Evolutionary conservation across 2,888 invertebrate genomes (phyloP).

Genomic region (Nipponacmea schrenckii): DNA sequence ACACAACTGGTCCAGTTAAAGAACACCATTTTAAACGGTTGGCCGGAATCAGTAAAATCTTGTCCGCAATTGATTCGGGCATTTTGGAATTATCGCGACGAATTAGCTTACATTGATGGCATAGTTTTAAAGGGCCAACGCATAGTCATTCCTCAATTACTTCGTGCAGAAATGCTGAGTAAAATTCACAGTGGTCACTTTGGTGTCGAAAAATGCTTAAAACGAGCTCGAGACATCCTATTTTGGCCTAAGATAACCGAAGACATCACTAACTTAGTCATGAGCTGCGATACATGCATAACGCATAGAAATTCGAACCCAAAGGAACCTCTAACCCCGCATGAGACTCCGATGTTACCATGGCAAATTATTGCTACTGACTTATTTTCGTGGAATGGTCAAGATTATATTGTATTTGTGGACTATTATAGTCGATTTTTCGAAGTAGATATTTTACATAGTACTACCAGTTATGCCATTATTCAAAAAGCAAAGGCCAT

Average conservation of each 20-base stretch:
- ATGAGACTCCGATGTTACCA: constrained; percentile 30
- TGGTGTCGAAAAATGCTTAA: constrained; percentile 17
- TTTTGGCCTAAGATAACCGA: constrained; percentile 19
- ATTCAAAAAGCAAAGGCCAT: constrained; percentile 25
- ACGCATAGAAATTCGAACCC: constrained; percentile 25
- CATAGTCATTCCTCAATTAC: constrained; percentile 6
- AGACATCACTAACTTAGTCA: constrained; percentile 14
- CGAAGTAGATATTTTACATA: constrained; percentile 28
- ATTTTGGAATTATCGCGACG: constrained; percentile 22
- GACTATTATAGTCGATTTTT: constrained; percentile 31
- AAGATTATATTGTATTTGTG: constrained; percentile 27
- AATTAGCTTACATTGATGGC: constrained; percentile 11
- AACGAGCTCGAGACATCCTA: constrained; percentile 14
- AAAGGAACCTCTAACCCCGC: constrained; percentile 26
- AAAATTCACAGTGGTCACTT: constrained; percentile 23
- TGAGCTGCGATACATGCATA: constrained; percentile 26
- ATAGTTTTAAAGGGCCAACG: constrained; percentile 14
- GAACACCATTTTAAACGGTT: constrained; percentile 12
- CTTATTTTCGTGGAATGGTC: constrained; percentile 26
- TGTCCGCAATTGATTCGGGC: constrained; percentile 13
- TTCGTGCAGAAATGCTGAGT: constrained; percentile 21
- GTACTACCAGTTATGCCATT: constrained; percentile 25
- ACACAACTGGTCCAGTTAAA: neutral
- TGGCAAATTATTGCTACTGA: constrained; percentile 34
- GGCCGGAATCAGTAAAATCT: constrained; percentile 19